Percentiles rank a stretch among this genome's conserved stretches.
phyloP scores from a whole-genome alignment of 2,797 vertebrate species.

The Melanogrammus aeglefinus region DNA sequence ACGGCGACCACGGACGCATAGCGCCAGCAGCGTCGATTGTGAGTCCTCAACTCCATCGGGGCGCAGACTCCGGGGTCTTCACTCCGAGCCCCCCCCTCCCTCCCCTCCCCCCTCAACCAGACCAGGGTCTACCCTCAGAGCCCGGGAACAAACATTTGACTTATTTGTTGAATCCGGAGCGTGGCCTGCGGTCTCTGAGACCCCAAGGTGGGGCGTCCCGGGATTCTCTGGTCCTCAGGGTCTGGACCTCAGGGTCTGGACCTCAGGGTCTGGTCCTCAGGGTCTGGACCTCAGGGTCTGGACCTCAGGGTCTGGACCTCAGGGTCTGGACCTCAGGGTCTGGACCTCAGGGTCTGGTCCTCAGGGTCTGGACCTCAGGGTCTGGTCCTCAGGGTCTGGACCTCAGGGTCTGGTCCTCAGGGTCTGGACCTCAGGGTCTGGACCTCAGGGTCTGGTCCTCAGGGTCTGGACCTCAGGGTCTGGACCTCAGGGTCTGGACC shows the following conservation, averaged over 20 bases:
- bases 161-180: constrained; percentile 38
- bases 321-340: not conserved
- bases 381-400: not conserved
- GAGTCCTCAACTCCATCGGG: too few species aligned
- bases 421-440: not conserved
- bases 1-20: too few species aligned
- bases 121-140: not conserved
- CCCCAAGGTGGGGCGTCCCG: not conserved
- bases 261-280: too few species aligned
- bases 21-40: too few species aligned
- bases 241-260: too few species aligned
- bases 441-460: not conserved
- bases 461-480: not conserved
- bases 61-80: too few species aligned
- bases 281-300: not conserved
- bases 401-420: too few species aligned
- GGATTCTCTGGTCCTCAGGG: not conserved
- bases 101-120: constrained; percentile 8
- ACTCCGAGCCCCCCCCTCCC: constrained; percentile 3
- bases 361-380: not conserved
- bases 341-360: not conserved
- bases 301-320: not conserved
- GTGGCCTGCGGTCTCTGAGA: constrained; percentile 23
- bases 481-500: not conserved
- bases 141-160: constrained; percentile 36